These are phyloP conservation scores for Nomada goodeniana DNA, from an alignment of 2,888 invertebrate genomes.

Conservation along the genomic window DNA sequence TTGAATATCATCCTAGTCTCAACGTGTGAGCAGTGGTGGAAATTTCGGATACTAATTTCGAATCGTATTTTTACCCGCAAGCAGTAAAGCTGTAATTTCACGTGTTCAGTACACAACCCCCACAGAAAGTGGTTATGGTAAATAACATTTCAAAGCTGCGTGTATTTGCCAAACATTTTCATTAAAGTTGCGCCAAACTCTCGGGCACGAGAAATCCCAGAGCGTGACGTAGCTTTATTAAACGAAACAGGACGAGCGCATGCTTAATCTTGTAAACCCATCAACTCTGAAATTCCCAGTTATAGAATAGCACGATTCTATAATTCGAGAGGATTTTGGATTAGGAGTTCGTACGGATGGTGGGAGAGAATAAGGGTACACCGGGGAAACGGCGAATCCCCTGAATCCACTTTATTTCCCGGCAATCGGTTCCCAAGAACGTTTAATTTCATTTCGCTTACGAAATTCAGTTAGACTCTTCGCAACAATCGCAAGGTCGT, in stretches of 20 bases:
- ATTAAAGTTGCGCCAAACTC: conserved; percentile 10
- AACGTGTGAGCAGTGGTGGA: too few relatives aligned
- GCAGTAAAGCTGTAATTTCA: neutral
- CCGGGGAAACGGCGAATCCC: neutral
- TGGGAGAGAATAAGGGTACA: too few relatives aligned
- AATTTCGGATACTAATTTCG: too few relatives aligned
- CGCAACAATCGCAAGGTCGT: conserved; percentile 3
- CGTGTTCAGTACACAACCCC: too few relatives aligned
- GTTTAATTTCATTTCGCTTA: conserved; percentile 15
- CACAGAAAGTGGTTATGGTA: neutral
- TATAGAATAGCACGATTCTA: neutral
- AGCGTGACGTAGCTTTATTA: conserved; percentile 15
- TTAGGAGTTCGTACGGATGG: neutral
- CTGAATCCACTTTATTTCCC: conserved; percentile 5
- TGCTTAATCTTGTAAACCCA: conserved; percentile 14
- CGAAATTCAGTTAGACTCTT: conserved; percentile 15
- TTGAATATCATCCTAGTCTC: too few relatives aligned
- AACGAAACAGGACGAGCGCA: conserved; percentile 18
- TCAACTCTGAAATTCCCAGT: neutral
- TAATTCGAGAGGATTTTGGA: neutral
- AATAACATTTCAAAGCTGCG: conserved; percentile 10
- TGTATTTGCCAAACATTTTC: conserved; percentile 11
- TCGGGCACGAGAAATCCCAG: neutral
- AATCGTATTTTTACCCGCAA: too few relatives aligned
- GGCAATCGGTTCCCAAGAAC: neutral